These are phyloP conservation scores for Tanaodytes sp. DNA, from an alignment of 2,888 invertebrate species.

Conservation along the genomic window DNA sequence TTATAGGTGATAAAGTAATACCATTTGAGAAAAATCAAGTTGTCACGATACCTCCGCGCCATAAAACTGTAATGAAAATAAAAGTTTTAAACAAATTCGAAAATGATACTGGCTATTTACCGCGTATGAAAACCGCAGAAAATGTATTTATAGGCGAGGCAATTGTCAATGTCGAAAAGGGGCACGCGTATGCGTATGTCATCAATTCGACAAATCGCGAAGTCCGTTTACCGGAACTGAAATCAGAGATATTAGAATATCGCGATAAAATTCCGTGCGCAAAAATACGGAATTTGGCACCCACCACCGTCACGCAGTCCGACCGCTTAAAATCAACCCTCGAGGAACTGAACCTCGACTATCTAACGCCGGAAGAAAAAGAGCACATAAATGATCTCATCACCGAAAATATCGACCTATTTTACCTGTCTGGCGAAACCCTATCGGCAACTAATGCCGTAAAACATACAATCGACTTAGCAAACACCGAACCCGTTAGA, in stretches of 20 bases:
- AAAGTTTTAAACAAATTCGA: not conserved
- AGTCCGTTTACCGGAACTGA: not conserved
- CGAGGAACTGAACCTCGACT: not conserved
- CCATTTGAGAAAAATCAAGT: not conserved
- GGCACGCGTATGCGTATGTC: not conserved
- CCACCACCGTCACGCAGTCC: not conserved
- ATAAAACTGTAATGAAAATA: not conserved
- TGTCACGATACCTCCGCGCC: not conserved
- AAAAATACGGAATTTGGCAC: not conserved
- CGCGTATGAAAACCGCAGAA: not conserved
- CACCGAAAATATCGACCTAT: constrained; percentile 26
- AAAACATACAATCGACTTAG: constrained; percentile 36
- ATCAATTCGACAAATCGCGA: constrained; percentile 3
- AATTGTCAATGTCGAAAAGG: not conserved
- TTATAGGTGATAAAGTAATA: not conserved
- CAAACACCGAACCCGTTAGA: constrained; percentile 32
- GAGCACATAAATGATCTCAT: not conserved
- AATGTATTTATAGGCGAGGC: not conserved
- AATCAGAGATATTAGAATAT: not conserved
- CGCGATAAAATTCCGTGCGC: not conserved
- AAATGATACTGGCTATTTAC: not conserved
- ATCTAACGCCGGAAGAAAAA: not conserved
- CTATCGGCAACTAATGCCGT: constrained; percentile 31
- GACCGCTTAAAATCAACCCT: not conserved
- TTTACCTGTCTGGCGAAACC: constrained; percentile 45